Percentiles rank a stretch among this genome's conserved stretches.
Conservation (phyloP, 2,113 vertebrate species). For the Oncorhynchus kisutch region DNA sequence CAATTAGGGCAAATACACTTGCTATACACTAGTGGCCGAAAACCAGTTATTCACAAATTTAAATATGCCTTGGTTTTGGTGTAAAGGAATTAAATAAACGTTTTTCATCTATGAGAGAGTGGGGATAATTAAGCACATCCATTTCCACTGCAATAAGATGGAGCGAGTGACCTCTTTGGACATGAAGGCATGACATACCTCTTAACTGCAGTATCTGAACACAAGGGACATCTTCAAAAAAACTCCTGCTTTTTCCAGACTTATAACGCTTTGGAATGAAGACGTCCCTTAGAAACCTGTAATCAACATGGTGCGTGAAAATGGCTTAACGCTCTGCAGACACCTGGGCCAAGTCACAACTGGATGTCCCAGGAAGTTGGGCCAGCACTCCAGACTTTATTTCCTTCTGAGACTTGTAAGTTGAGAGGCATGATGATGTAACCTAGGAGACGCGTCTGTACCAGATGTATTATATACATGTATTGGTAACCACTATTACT, state of each 20-base stretch:
- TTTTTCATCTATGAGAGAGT: constrained; percentile 50
- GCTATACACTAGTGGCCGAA: constrained; percentile 66
- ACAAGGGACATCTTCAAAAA: constrained; percentile 71
- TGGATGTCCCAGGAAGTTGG: constrained; percentile 55
- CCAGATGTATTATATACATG: constrained; percentile 80
- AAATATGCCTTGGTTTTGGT: constrained; percentile 67
- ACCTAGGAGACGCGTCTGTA: constrained; percentile 72
- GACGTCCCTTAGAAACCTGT: constrained; percentile 70
- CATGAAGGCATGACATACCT: constrained; percentile 63
- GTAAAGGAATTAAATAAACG: constrained; percentile 38
- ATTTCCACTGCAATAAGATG: constrained; percentile 64
- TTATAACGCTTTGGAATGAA: constrained; percentile 79
- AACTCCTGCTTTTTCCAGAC: constrained; percentile 64
- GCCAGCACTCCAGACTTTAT: constrained; percentile 55
- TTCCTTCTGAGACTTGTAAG: constrained; percentile 72
- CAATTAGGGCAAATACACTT: constrained; percentile 58
- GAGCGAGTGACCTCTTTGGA: constrained; percentile 74
- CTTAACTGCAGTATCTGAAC: constrained; percentile 51
- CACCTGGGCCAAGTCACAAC: constrained; percentile 62
- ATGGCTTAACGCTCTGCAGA: constrained; percentile 67
- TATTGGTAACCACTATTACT: constrained; percentile 80
- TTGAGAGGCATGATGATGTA: constrained; percentile 68
- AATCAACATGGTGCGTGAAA: constrained; percentile 59
- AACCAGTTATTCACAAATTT: constrained; percentile 63
- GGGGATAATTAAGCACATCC: constrained; percentile 56